Evolutionary conservation across 2,113 vertebrate species (phyloP), one percentile per base, ranked within the genome.

Genomic region (Isurus oxyrinchus): DNA sequence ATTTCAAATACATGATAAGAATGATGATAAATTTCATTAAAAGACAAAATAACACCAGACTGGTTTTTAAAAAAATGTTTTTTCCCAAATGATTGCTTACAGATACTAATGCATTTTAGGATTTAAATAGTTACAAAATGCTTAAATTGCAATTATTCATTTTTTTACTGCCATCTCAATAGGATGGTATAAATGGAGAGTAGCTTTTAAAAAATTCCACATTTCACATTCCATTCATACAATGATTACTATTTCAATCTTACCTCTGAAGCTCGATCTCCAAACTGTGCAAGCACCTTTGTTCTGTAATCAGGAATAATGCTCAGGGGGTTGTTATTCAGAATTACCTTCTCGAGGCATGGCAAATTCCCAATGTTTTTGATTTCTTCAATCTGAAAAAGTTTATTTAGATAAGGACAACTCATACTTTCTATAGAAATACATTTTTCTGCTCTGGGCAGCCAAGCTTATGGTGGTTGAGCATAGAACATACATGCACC

Each of bases 291-390:
- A 31, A 99, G 98, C 57, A 99, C 99, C 97, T 99, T 99, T 97
- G 99, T 99, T 97, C 99, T 98, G 97, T 99, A 99, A 97, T 99
- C 99, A 0, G 99, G 99, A 97, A 99, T 98, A 97, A 99, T 99
- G 97, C 98, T 99, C 97, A 99, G 95, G 0, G 99, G 99, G 96
- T 99, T 99, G 97, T 97, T 98, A 96, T 97, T 97, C 96, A 99
- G 97, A 55, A 97, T 96, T 96, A 99, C 98, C 5, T 98, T 98
- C 97, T 99, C 99, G 96, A 99, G 97, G 97, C 99, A 99, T 0
- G 99, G 99, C 10, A 99, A 98, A 88, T 95, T 97, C 93, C 99
- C 98, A 1, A 99, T 98, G 96, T 98, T 98, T 97, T 97, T 98
- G 95, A 99, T 98, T 97, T 99, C 99, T 96, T 99, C 99, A 97